Base-by-base conservation (phyloP, 2,888 invertebrate species). In the Polydrusus tereticollis region DNA sequence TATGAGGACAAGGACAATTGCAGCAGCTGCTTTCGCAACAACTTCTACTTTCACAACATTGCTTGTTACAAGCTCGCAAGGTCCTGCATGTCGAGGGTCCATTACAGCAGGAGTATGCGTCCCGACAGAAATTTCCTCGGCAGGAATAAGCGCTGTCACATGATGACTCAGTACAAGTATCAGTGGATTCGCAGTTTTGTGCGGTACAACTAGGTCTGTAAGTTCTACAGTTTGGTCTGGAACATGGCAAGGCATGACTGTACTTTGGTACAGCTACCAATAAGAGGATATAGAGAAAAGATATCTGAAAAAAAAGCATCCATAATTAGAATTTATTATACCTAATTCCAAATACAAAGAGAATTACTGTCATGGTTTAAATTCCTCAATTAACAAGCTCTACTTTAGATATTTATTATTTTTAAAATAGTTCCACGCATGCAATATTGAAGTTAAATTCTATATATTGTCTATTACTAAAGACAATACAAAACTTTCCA, bases 21-120 rank as follows among this genome's bases (percentile, higher is more conserved):
- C 47, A 45, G 12, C 62, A 62, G 14, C 23, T 47, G 21, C n/a
- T 59, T 16, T 23, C 14, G 26, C 59, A 59, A 43, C 59, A 59
- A 41, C 23, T 59, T 14, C 14, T 14, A 41, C 23, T 41, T 14
- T 59, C 23, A 20, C 59, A 59, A n/a, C 59, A 59, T 10, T 20
- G 41, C 1, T 0, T 12, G 1, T 59, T 43, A 59, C 59, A 59
- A 18, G 41, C 12, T 12, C 23, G 18, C 2, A 21, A 20, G 6
- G 1, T 59, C 1, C 8, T 41, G n/a, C 59, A 59, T 21, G 38
- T 10, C 1, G 21, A 7, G 7, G 58, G 21, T 12, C 7, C n/a
- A 16, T 2, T 33, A 14, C 38, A 59, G 16, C 41, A 59, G 5
- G 59, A n/a, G n/a, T 36, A 12, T 2, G 36, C 16, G 14, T n/a